Evolutionary conservation across 1,140 invertebrate genomes (phyloP), one percentile per base, ranked within the genome.

Genomic region (Eriosoma lanigerum): DNA sequence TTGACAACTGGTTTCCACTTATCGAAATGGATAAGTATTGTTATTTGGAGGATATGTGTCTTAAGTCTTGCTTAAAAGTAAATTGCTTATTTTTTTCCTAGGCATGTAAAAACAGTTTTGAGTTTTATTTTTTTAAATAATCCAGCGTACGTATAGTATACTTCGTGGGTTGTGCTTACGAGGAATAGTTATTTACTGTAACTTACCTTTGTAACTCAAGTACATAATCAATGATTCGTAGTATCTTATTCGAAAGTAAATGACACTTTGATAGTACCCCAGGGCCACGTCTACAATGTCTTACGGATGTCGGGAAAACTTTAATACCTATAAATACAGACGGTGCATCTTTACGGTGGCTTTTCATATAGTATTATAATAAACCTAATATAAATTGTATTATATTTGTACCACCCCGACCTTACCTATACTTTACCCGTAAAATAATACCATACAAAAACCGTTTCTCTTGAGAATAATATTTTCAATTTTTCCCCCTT

Each of bases 191-290:
- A 46, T 78, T 78, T 78, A 78, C 38, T 48, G 12, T 15, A 62
- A 19, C 21, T 62, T 26, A 26, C 75, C 38, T 78, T 62, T 58
- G 56, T 46, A 48, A 10, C 24, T 48, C 13, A 3, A n/a, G 24
- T 60, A 62, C 24, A 78, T 60, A 62, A 62, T 78, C 75, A 78
- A 78, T 60, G 75, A 62, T 60, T 78, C 32, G 32, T 48, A 60
- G 75, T 60, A 62, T 60, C 29, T 76, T 60, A 29, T 76, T 60
- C 54, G 54, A 76, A n/a, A n/a, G 32, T 76, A 76, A 60, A 76
- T 60, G 54, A 76, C 73, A 76, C 38, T 76, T 48, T 60, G 12
- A 76, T 58, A 46, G 56, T 76, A 44, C 73, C 38, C 73, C 19
- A 32, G 73, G 38, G 73, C 21, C 73, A 24, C 56, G 52, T 52